These are phyloP conservation scores for Psilanteris sp. DNA, from an alignment of 1,140 invertebrate species.

Conservation along the genomic window DNA sequence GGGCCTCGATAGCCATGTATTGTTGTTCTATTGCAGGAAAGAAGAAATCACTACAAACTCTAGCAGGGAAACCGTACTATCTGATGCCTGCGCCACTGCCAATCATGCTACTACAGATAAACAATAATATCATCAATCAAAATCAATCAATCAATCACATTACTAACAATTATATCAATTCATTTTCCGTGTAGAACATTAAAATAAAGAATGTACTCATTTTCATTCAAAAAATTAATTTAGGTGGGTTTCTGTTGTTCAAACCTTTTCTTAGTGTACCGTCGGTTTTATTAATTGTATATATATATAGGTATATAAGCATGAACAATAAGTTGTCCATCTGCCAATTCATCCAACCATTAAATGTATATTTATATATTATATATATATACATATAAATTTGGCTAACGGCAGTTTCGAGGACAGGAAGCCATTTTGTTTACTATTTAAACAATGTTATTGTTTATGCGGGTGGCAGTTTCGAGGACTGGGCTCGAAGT, in stretches of 20 bases:
- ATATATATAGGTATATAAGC: too few relatives aligned
- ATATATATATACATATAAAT: too few relatives aligned
- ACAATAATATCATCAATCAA: slow-evolving; percentile 56
- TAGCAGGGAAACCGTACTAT: slow-evolving; percentile 78
- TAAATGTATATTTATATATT: too few relatives aligned
- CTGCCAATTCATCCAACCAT: too few relatives aligned
- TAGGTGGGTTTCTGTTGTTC: too few relatives aligned
- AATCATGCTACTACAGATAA: slow-evolving; percentile 68
- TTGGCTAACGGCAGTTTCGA: too few relatives aligned
- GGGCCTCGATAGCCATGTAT: slow-evolving; percentile 74
- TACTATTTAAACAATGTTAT: too few relatives aligned
- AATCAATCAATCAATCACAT: slow-evolving; percentile 23
- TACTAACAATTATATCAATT: slow-evolving; percentile 25
- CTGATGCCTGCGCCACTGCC: slow-evolving; percentile 74
- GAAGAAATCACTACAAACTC: slow-evolving; percentile 78
- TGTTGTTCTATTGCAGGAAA: slow-evolving; percentile 78
- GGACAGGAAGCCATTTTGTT: too few relatives aligned
- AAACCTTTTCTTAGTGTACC: slow-evolving; percentile 2
- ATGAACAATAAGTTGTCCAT: too few relatives aligned
- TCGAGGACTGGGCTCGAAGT: too few relatives aligned
- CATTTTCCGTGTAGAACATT: slow-evolving; percentile 27
- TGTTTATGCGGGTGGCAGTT: too few relatives aligned
- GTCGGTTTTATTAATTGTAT: too few relatives aligned
- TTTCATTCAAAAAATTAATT: slow-evolving; percentile 39
- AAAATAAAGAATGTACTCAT: slow-evolving; percentile 24